A percentile compares a stretch with the other conserved stretches of the same genome.
These are phyloP conservation scores for Helicoverpa zea DNA, from an alignment of 1,140 invertebrate genomes.

Conservation along the genomic window DNA sequence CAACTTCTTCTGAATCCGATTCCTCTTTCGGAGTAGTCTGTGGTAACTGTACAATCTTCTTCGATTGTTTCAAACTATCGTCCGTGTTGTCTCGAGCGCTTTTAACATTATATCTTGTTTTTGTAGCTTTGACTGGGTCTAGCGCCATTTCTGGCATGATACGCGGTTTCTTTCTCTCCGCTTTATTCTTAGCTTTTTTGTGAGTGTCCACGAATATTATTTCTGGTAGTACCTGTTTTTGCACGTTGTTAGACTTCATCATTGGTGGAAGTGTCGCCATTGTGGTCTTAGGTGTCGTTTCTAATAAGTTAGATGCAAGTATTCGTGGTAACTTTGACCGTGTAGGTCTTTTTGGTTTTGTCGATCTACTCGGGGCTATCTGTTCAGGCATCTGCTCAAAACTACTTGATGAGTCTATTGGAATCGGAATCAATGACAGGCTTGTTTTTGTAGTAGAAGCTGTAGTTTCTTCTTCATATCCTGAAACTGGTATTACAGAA, in stretches of 20 bases:
- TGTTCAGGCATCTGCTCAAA: too few relatives aligned
- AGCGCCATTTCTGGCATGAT: too few relatives aligned
- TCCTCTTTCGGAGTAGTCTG: too few relatives aligned
- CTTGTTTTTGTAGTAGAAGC: too few relatives aligned
- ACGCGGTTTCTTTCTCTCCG: not conserved
- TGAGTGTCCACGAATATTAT: conserved; percentile 35
- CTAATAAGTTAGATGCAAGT: not conserved
- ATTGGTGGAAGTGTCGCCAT: not conserved
- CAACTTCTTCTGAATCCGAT: too few relatives aligned
- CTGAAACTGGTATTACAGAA: too few relatives aligned
- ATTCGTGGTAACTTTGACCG: not conserved
- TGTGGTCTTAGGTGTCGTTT: not conserved
- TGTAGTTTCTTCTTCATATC: too few relatives aligned
- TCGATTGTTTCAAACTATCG: not conserved
- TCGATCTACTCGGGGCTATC: too few relatives aligned
- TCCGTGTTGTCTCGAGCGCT: not conserved
- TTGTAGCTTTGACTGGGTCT: too few relatives aligned
- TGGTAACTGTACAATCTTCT: too few relatives aligned
- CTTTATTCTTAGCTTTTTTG: conserved; percentile 15
- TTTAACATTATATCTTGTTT: not conserved
- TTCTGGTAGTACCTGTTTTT: conserved; percentile 15
- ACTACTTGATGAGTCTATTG: too few relatives aligned
- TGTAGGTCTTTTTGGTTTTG: not conserved
- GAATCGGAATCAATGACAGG: too few relatives aligned
- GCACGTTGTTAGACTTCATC: not conserved